Evolutionary conservation across 1,140 invertebrate species (phyloP), one percentile per base, ranked within the genome.

Genomic region (Wiebesia pumilae): DNA sequence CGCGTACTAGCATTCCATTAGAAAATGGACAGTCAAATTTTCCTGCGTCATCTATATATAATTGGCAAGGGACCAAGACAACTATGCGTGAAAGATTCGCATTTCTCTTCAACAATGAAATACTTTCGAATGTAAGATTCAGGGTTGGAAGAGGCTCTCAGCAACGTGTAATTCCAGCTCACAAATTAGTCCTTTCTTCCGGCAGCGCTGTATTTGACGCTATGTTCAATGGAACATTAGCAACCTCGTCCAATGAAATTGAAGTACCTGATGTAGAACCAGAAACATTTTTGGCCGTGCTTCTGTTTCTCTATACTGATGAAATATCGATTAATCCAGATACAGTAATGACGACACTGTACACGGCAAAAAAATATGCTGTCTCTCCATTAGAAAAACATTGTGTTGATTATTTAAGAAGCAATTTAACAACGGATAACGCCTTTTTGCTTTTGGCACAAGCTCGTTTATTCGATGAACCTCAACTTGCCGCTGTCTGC

Each of bases 311-410:
- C 30, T 97, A 97, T 90, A 96, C 97, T 0, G 97, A 98, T 94
- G 96, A 97, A 92, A 96, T 98, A n/a, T 95, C 96, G 88, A 97
- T 98, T 90, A 97, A 96, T 58, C 96, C 97, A 6, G 97, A 98
- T 91, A 97, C 96, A 90, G 97, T 98, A 3, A 98, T 98, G 97
- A 97, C 97, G 1, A 97, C 97, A 12, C 91, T 98, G 75, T 98
- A 98, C 90, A 97, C 97, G 14, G 97, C 97, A 12, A 98, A 98
- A 90, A 98, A 98, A 90, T 98, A 98, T 93, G 97, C 97, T 12
- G 97, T 98, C 0, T 96, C 97, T 21, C 96, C 97, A 19, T 92
- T 98, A 83, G 97, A 98, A 91, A 96, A 96, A 88, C 96, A 96
- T 88, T 98, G 97, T 94, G 97, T 98, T 1, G 97, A 98, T 89